Base-by-base conservation (phyloP, 64 coral and sea anemone genomes). In the Hydrozoanthus tunicans region DNA sequence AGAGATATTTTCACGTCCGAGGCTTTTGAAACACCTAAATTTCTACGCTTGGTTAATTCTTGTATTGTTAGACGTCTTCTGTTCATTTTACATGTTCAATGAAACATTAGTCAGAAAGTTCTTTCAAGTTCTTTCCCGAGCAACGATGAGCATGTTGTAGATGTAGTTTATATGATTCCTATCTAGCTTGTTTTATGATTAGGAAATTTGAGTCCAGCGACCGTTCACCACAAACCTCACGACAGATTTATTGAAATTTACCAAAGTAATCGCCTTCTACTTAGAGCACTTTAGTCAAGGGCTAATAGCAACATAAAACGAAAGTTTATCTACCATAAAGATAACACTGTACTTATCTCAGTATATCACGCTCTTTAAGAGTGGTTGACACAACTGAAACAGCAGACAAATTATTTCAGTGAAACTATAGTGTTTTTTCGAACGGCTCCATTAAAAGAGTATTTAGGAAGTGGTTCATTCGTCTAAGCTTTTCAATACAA, bases 381-480 rank as follows among this genome's bases (percentile, higher is more conserved):
- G 17, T 23, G 27, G 26, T 9, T 25, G 9, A 25, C 32, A 58
- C 57, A 86, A 86, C 55, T 43, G 59, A 60, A 54, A 20, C 8
- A 79, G 56, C 25, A 71, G 66, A 7, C 73, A 70, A 13, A 25
- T 7, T 10, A 72, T n/a, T 71, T 73, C 14, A 25, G 5, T 14
- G 51, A 4, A 86, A 24, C 56, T 70, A 43, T 57, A 69, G 53
- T 12, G 74, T 27, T 73, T 59, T 59, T 70, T 59, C 54, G 51
- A 88, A 58, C 8, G 24, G 69, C 84, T 88, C 74, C 70, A 88
- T 88, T 88, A 88, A 88, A 88, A 88, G 9, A 74, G 24, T 59
- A 88, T 88, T 88, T 74, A 23, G 53, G 12, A 85, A 54, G 10
- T 23, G 11, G 5, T 61, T 55, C 20, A 51, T 75, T 43, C 24